Evolutionary conservation across 2,888 invertebrate species (phyloP).

Genomic region (Callyntrura guangdongensis): DNA sequence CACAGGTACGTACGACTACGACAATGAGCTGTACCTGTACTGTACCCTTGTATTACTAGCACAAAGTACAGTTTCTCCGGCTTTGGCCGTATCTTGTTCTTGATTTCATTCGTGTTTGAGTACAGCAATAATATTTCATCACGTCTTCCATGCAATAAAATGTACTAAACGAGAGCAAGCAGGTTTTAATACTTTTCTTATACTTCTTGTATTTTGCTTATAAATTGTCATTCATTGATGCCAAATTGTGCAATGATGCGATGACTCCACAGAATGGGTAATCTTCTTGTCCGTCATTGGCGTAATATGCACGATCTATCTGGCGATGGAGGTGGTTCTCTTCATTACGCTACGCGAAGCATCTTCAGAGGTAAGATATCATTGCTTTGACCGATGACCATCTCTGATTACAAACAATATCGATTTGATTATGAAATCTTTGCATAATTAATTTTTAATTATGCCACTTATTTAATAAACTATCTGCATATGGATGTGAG

Average conservation of each 20-base stretch:
- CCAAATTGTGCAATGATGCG: not conserved
- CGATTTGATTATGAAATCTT: conserved; percentile 29
- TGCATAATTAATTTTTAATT: conserved; percentile 57
- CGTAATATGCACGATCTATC: conserved; percentile 77
- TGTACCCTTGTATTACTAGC: not conserved
- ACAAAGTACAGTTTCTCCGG: too few species aligned
- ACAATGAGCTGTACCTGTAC: too few species aligned
- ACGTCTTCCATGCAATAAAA: too few species aligned
- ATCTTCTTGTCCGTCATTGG: conserved; percentile 78
- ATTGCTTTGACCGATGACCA: not conserved
- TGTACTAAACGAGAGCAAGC: not conserved
- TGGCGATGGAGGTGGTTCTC: conserved; percentile 81
- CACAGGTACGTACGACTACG: conserved; percentile 70
- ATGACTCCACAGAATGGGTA: conserved; percentile 72
- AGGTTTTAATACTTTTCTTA: not conserved
- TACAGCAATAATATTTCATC: too few species aligned
- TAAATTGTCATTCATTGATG: not conserved
- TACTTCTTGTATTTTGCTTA: not conserved
- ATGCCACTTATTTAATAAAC: not conserved
- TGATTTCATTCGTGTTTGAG: too few species aligned
- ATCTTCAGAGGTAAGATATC: conserved; percentile 74
- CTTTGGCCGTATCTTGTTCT: too few species aligned
- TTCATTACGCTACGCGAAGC: conserved; percentile 80
- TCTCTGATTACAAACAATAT: not conserved
- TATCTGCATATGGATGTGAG: conserved; percentile 1